Percentiles rank a stretch among this genome's conserved stretches.
These are phyloP conservation scores for Lycopodina hypogea DNA, from an alignment of 37 sponge, comb jelly and placozoan species.

Conservation along the genomic window DNA sequence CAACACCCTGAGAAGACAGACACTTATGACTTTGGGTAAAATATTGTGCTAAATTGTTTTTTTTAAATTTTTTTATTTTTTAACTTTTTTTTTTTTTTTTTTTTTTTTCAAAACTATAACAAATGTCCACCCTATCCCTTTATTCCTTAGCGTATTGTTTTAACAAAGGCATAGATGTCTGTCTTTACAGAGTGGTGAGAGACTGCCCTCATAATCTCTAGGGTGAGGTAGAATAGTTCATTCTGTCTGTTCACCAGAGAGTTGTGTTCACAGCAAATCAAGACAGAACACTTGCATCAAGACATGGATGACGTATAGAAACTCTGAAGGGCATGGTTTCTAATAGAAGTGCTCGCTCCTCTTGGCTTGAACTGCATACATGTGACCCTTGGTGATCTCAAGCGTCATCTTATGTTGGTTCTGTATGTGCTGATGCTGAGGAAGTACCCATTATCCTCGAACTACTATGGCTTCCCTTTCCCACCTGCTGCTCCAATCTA, in stretches of 20 bases:
- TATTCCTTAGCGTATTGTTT: slow-evolving; percentile 8
- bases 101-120: too few relatives aligned
- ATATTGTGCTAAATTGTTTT: too few relatives aligned
- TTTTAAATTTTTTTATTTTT: too few relatives aligned
- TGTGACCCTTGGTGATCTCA: too few relatives aligned
- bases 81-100: too few relatives aligned
- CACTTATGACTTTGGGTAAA: slow-evolving; percentile 87
- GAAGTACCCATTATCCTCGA: slow-evolving; percentile 65
- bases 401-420: too few relatives aligned
- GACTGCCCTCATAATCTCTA: slow-evolving; percentile 73
- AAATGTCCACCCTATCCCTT: too few relatives aligned
- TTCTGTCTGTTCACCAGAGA: slow-evolving; percentile 54
- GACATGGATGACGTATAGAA: too few relatives aligned
- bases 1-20: slow-evolving; percentile 60
- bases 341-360: too few relatives aligned
- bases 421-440: slow-evolving; percentile 82
- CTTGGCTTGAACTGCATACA: too few relatives aligned
- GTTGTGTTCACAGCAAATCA: neutral
- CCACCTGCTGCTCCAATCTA: slow-evolving; percentile 44
- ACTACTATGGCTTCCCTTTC: slow-evolving; percentile 33
- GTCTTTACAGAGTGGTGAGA: slow-evolving; percentile 39
- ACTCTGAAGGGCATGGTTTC: too few relatives aligned
- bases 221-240: slow-evolving; percentile 79
- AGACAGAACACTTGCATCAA: neutral
- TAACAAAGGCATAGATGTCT: slow-evolving; percentile 87